Evolutionary conservation across 2,888 invertebrate genomes (phyloP).

Genomic region (Agrochola circellaris): DNA sequence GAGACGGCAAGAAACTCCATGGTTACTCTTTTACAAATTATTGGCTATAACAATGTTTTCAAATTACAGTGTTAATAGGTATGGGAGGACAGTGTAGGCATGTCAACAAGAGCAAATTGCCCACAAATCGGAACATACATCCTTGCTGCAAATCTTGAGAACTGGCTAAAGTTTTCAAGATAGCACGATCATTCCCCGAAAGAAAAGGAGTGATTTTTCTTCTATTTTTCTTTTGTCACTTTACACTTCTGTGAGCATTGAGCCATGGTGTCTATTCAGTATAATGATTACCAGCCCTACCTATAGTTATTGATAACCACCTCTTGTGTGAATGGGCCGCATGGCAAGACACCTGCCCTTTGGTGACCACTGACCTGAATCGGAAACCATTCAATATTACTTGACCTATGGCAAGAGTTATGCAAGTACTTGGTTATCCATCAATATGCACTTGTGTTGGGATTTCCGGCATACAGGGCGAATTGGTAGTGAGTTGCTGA

Average conservation of each 20-base stretch:
- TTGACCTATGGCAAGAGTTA: not conserved
- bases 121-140: no score
- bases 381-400: not conserved
- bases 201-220: not conserved
- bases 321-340: not conserved
- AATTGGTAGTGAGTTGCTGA: not conserved
- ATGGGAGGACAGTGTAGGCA: no score
- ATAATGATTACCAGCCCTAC: not conserved
- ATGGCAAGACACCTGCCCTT: slow-evolving; percentile 7
- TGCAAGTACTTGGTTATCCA: not conserved
- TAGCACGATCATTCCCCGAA: not conserved
- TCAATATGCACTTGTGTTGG: not conserved
- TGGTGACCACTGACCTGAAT: slow-evolving; percentile 18
- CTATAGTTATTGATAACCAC: not conserved
- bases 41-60: no score
- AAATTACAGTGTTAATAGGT: no score
- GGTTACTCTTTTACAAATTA: no score
- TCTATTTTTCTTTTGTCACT: not conserved
- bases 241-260: not conserved
- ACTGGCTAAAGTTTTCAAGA: not conserved
- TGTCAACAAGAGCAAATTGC: no score
- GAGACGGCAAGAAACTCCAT: no score
- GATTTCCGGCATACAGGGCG: not conserved
- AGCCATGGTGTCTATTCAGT: not conserved
- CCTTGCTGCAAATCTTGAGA: not conserved